A percentile compares a stretch with the other conserved stretches of the same genome.
These are phyloP conservation scores for Micronycteris hirsuta DNA, from an alignment of 2,113 vertebrate species.

Conservation along the genomic window DNA sequence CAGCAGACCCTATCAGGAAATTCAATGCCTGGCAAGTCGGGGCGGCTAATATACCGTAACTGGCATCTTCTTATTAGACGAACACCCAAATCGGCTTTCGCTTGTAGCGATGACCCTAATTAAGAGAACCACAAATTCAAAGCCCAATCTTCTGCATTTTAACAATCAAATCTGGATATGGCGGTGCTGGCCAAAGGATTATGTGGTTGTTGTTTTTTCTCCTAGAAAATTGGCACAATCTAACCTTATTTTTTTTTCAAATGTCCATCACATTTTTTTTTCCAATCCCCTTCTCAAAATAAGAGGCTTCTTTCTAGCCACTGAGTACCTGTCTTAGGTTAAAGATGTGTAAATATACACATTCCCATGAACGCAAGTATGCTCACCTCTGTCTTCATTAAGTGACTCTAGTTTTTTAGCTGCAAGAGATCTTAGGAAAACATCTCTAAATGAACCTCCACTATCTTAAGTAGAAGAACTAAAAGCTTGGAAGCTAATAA, in stretches of 20 bases:
- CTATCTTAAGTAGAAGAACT: background rate
- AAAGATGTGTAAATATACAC: background rate
- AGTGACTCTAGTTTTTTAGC: background rate
- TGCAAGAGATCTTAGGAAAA: background rate
- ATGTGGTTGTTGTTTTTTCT: background rate
- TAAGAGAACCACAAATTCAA: conserved; percentile 71
- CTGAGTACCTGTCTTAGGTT: background rate
- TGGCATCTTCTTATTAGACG: conserved; percentile 76
- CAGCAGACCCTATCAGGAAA: conserved; percentile 83
- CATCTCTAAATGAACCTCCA: background rate
- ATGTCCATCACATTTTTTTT: background rate
- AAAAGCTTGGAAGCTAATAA: background rate
- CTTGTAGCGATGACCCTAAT: conserved; percentile 79
- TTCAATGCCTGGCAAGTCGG: conserved; percentile 82
- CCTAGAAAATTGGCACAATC: conserved; percentile 33
- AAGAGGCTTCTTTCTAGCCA: background rate
- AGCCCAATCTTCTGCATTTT: conserved; percentile 68
- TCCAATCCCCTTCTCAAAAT: background rate
- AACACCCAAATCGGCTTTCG: conserved; percentile 78
- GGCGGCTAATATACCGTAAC: conserved; percentile 81
- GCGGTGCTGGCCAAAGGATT: conserved; percentile 30
- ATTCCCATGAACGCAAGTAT: background rate
- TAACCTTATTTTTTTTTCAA: conserved; percentile 46
- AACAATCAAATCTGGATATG: conserved; percentile 56
- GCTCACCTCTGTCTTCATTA: background rate